Evolutionary conservation across 2,797 vertebrate species (phyloP).

Genomic region (Echeneis naucrates): DNA sequence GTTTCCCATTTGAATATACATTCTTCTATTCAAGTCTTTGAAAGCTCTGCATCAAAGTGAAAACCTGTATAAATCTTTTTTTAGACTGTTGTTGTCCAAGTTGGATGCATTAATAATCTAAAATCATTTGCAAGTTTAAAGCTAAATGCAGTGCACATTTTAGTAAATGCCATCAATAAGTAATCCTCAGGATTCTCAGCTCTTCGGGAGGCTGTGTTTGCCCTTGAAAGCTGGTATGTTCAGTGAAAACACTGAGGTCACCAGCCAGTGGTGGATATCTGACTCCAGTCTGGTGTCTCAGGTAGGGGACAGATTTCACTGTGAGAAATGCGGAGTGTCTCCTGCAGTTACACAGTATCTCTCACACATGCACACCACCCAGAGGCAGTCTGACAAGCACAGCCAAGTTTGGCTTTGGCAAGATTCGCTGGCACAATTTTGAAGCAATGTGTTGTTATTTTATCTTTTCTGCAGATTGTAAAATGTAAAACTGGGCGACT

Average conservation of each 20-base stretch:
- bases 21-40: constrained; percentile 40
- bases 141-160: constrained; percentile 28
- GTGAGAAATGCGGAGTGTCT: constrained; percentile 72
- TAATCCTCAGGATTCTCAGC: constrained; percentile 43
- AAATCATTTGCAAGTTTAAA: constrained; percentile 54
- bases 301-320: constrained; percentile 81
- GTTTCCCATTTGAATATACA: constrained; percentile 56
- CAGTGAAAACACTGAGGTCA: constrained; percentile 81
- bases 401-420: constrained; percentile 53
- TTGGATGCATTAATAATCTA: constrained; percentile 35
- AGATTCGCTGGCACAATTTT: constrained; percentile 47
- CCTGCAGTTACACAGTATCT: constrained; percentile 75
- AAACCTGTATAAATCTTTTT: constrained; percentile 46
- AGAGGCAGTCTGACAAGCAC: constrained; percentile 41
- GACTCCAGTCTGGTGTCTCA: constrained; percentile 81
- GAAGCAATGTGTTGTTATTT: constrained; percentile 42
- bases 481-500: constrained; percentile 52
- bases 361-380: constrained; percentile 68
- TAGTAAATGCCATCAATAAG: constrained; percentile 61
- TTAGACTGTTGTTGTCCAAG: constrained; percentile 37
- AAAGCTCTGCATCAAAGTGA: constrained; percentile 45
- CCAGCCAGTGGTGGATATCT: constrained; percentile 76
- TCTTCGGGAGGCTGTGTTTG: constrained; percentile 50
- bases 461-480: constrained; percentile 57
- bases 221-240: constrained; percentile 62